Evolutionary conservation across 2,888 invertebrate species (phyloP).

Genomic region (Anarsia innoxiella): DNA sequence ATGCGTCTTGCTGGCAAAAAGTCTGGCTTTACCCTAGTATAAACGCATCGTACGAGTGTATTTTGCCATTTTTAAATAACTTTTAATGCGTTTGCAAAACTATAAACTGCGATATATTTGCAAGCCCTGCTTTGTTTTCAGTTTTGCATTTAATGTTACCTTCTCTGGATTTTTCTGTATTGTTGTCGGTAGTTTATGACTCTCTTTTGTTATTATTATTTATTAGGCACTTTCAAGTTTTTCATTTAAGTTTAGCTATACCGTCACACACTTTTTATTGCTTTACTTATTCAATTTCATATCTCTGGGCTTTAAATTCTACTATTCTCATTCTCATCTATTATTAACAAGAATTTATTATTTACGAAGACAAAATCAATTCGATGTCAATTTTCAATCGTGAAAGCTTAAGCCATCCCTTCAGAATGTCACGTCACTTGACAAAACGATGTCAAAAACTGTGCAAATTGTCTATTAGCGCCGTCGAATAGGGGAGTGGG

Average conservation of each 20-base stretch:
- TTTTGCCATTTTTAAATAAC: conserved; percentile 38
- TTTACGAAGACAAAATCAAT: neutral
- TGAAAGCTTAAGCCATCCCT: conserved; percentile 4
- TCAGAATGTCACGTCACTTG: conserved; percentile 21
- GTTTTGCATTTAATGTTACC: conserved; percentile 34
- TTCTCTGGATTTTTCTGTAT: conserved; percentile 19
- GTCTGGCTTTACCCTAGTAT: conserved; percentile 40
- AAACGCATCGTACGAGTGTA: conserved; percentile 36
- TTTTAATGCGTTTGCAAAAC: conserved; percentile 29
- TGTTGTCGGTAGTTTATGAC: conserved; percentile 17
- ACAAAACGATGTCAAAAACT: conserved; percentile 48
- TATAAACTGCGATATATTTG: conserved; percentile 23
- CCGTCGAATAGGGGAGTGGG: conserved; percentile 37
- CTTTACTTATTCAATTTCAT: too few relatives aligned
- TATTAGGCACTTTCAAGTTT: conserved; percentile 2
- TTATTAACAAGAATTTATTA: too few relatives aligned
- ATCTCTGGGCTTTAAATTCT: too few relatives aligned
- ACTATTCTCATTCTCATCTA: too few relatives aligned
- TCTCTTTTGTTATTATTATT: conserved; percentile 18
- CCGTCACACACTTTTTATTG: too few relatives aligned
- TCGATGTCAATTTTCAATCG: conserved; percentile 1
- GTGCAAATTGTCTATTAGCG: conserved; percentile 67
- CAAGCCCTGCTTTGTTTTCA: conserved; percentile 38
- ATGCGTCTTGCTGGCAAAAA: conserved; percentile 55
- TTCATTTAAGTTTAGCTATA: too few relatives aligned